Conservation (phyloP, 1,140 invertebrate species). For the Zaprionus inermis region DNA sequence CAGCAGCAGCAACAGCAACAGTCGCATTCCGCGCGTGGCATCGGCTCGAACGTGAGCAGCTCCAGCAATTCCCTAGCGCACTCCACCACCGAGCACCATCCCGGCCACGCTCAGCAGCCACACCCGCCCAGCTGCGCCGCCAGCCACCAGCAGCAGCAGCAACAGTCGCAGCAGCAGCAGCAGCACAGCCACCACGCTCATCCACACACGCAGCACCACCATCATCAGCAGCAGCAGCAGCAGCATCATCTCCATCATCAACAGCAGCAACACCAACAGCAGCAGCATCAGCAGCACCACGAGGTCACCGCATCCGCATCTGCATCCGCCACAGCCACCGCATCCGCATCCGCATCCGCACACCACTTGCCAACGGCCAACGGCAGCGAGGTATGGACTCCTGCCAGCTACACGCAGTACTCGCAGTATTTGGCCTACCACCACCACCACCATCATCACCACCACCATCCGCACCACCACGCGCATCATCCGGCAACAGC, state of each 20-base stretch:
- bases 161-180: constrained; percentile 59
- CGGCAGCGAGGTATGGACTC: constrained; percentile 84
- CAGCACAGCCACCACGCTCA: constrained; percentile 44
- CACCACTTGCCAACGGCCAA: constrained; percentile 48
- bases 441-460: constrained; percentile 67
- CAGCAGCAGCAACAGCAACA: constrained; percentile 68
- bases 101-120: constrained; percentile 41
- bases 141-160: constrained; percentile 40
- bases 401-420: constrained; percentile 84
- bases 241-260: constrained; percentile 21
- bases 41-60: constrained; percentile 66
- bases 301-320: constrained; percentile 27
- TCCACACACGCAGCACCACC: constrained; percentile 27
- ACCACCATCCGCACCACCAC: constrained; percentile 61
- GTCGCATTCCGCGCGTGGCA: constrained; percentile 50
- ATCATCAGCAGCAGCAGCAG: constrained; percentile 44
- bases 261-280: constrained; percentile 21
- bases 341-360: constrained; percentile 18
- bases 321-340: constrained; percentile 39
- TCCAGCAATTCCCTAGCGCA: constrained; percentile 56
- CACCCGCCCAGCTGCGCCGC: constrained; percentile 52
- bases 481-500: constrained; percentile 39
- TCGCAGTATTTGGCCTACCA: constrained; percentile 84
- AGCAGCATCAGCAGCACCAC: constrained; percentile 48
- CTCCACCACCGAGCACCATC: constrained; percentile 54